Conservation (phyloP, 2,797 vertebrate species). For the Ibycter americanus region DNA sequence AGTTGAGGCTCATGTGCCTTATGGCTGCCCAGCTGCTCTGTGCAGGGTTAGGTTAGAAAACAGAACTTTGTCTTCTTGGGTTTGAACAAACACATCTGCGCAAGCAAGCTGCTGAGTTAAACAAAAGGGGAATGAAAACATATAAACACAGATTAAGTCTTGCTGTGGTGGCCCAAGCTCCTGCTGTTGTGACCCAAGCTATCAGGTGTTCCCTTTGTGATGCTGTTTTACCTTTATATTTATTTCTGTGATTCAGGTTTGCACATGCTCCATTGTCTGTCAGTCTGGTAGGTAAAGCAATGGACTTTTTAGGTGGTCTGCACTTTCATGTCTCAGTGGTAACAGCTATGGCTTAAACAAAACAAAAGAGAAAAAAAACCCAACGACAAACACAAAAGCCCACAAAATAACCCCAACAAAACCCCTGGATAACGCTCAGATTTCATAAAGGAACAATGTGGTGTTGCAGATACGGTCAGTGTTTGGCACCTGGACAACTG, state of each 20-base stretch:
- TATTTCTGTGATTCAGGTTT: not conserved
- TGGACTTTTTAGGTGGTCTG: not conserved
- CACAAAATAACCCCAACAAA: not conserved
- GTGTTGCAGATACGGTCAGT: not conserved
- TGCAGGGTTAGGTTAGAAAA: not conserved
- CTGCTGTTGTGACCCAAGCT: not conserved
- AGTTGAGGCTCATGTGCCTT: not conserved
- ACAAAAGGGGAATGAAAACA: not conserved
- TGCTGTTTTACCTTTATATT: not conserved
- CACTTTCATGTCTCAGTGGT: not conserved
- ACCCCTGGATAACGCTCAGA: not conserved
- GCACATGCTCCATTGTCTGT: not conserved
- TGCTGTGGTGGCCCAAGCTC: not conserved
- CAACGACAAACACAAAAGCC: not conserved
- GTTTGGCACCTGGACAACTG: not conserved
- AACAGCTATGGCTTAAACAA: not conserved
- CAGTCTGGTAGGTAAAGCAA: not conserved
- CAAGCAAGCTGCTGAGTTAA: slow-evolving; percentile 16
- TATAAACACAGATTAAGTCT: not conserved
- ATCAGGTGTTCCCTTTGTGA: not conserved
- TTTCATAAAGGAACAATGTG: not conserved
- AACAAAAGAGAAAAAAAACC: fast-evolving
- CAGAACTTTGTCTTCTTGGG: not conserved
- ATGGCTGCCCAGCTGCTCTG: slow-evolving; percentile 20
- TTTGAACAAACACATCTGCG: slow-evolving; percentile 49